Evolutionary conservation across 2,888 invertebrate genomes (phyloP).

Genomic region (Apotomis capreana): DNA sequence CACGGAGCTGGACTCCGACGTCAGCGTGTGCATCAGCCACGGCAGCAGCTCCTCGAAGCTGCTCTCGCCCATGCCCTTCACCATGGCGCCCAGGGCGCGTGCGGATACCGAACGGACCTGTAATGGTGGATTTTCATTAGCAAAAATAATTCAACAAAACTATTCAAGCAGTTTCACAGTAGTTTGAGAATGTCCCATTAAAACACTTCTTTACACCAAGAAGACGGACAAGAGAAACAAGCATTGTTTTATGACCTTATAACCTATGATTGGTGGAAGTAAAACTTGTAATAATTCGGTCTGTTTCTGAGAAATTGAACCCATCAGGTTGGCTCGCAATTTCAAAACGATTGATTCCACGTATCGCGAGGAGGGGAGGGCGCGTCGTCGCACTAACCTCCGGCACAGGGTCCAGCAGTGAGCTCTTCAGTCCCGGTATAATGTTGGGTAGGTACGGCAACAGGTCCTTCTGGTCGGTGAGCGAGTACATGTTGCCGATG

Average conservation of each 20-base stretch:
- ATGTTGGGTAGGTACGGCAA: conserved; percentile 97
- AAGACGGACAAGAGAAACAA: no score
- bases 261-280: no score
- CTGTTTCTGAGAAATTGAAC: no score
- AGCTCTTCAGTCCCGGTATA: conserved; percentile 97
- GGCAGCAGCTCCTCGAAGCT: conserved; percentile 98
- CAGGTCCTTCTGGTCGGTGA: conserved; percentile 99
- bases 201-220: no score
- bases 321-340: no score
- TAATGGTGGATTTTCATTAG: no score
- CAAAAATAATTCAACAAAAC: no score
- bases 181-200: no score
- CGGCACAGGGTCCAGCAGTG: conserved; percentile 98
- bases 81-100: conserved; percentile 98
- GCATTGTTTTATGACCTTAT: no score
- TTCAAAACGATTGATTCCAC: no score
- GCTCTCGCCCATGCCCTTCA: conserved; percentile 97
- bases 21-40: conserved; percentile 99
- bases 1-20: conserved; percentile 97
- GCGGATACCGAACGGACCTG: conserved; percentile 97
- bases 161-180: no score
- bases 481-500: conserved; percentile 99
- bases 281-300: no score
- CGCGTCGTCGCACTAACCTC: conserved; percentile 83
- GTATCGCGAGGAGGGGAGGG: not conserved